These are phyloP conservation scores for Sarcophaga subvicina DNA, from an alignment of 2,888 invertebrate species.

Conservation along the genomic window DNA sequence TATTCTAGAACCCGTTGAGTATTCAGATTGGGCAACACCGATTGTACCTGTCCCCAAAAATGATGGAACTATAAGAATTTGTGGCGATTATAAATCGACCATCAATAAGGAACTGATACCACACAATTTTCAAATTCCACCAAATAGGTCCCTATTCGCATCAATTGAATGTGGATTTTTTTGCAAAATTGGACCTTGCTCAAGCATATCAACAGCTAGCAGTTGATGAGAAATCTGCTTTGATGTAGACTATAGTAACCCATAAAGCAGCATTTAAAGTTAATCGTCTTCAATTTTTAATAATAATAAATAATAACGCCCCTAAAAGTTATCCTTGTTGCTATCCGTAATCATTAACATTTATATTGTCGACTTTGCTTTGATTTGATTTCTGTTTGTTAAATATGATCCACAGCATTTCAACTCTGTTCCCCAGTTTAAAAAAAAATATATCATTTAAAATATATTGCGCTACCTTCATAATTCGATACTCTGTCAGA, in stretches of 20 bases:
- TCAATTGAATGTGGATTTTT: conserved; percentile 74
- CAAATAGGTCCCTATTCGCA: conserved; percentile 50
- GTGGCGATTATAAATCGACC: conserved; percentile 72
- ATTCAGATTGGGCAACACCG: no score
- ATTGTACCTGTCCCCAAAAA: conserved; percentile 55
- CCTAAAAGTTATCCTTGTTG: no score
- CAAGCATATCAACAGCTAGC: conserved; percentile 75
- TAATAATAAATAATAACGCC: no score
- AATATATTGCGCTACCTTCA: no score
- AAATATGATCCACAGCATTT: no score
- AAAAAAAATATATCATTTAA: no score
- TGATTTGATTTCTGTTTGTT: no score
- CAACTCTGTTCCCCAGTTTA: no score
- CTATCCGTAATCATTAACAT: no score
- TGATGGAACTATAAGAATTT: conserved; percentile 54
- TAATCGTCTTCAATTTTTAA: conserved; percentile 70
- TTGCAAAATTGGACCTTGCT: conserved; percentile 77
- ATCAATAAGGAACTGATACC: conserved; percentile 73
- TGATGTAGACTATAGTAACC: conserved; percentile 16
- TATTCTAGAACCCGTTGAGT: no score
- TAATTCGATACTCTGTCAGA: no score
- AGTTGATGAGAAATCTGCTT: conserved; percentile 74
- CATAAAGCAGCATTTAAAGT: conserved; percentile 73
- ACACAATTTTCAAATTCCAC: conserved; percentile 70
- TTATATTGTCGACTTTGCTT: no score